These are phyloP conservation scores for Tringa solitaria DNA, from an alignment of 2,113 vertebrate genomes.

Conservation along the genomic window DNA sequence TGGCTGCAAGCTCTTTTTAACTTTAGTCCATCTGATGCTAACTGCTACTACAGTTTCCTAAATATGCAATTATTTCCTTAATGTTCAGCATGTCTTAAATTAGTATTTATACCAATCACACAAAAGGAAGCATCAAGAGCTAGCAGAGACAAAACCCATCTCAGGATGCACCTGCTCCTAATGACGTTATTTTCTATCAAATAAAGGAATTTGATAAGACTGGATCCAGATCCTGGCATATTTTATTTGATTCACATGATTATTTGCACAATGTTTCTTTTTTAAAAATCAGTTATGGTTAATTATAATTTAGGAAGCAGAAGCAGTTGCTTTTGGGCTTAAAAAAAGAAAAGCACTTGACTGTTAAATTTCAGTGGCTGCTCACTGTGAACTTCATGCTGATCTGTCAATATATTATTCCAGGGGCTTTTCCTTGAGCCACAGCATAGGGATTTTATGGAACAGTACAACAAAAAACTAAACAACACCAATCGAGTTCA, in stretches of 20 bases:
- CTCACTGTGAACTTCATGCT: neutral
- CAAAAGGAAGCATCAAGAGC: slow-evolving; percentile 33
- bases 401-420: neutral
- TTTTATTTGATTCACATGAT: slow-evolving; percentile 44
- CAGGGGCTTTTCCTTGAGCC: neutral
- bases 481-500: neutral
- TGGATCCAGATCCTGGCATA: slow-evolving; percentile 23
- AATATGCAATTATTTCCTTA: neutral
- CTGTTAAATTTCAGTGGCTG: neutral
- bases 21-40: neutral
- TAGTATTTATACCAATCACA: slow-evolving; percentile 8
- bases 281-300: neutral
- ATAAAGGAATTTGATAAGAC: slow-evolving; percentile 68
- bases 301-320: neutral
- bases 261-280: slow-evolving; percentile 22
- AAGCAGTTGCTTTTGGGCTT: neutral
- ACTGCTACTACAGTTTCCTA: neutral
- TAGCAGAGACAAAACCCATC: slow-evolving; percentile 37
- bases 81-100: neutral
- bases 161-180: slow-evolving; percentile 57
- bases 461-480: neutral
- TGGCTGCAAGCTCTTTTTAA: neutral
- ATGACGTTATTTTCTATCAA: slow-evolving; percentile 65
- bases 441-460: neutral
- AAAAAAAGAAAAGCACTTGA: neutral